These are phyloP conservation scores for Biston stratarius DNA, from an alignment of 2,888 invertebrate species.

Conservation along the genomic window DNA sequence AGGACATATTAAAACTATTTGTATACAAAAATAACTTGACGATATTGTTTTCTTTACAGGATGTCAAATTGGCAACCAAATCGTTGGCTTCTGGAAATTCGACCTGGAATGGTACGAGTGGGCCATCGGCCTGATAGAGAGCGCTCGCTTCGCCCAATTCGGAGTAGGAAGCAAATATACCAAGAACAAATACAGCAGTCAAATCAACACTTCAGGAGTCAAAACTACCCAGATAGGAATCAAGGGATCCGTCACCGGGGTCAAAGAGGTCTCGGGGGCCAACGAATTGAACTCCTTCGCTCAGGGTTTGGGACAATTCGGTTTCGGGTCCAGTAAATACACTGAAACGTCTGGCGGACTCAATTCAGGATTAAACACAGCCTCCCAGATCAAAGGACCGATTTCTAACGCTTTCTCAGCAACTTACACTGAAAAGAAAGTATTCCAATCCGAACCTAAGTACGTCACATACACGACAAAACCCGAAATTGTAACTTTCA, in stretches of 20 bases:
- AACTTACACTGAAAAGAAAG: conserved; percentile 71
- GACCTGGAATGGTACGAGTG: conserved; percentile 87
- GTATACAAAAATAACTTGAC: background rate
- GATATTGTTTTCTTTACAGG: conserved; percentile 57
- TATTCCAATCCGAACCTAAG: conserved; percentile 71
- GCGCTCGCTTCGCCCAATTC: conserved; percentile 70
- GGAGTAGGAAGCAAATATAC: conserved; percentile 58
- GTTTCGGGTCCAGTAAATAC: conserved; percentile 55
- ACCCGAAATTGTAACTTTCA: conserved; percentile 68
- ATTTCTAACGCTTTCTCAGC: conserved; percentile 71
- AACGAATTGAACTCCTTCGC: conserved; percentile 29
- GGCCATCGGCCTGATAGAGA: conserved; percentile 77
- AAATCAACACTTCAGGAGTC: conserved; percentile 46
- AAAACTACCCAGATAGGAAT: conserved; percentile 49
- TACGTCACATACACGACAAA: conserved; percentile 69
- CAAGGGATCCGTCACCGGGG: conserved; percentile 47
- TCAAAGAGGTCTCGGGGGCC: conserved; percentile 27
- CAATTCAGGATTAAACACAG: conserved; percentile 52
- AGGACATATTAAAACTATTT: no score
- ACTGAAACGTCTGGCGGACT: conserved; percentile 44
- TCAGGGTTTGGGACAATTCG: conserved; percentile 36
- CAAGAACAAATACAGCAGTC: conserved; percentile 55
- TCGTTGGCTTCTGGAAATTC: conserved; percentile 87
- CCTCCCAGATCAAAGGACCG: conserved; percentile 64
- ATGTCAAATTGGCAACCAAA: conserved; percentile 84